Evolutionary conservation across 1,140 invertebrate species (phyloP).

Genomic region (Lasioglossum albipes): DNA sequence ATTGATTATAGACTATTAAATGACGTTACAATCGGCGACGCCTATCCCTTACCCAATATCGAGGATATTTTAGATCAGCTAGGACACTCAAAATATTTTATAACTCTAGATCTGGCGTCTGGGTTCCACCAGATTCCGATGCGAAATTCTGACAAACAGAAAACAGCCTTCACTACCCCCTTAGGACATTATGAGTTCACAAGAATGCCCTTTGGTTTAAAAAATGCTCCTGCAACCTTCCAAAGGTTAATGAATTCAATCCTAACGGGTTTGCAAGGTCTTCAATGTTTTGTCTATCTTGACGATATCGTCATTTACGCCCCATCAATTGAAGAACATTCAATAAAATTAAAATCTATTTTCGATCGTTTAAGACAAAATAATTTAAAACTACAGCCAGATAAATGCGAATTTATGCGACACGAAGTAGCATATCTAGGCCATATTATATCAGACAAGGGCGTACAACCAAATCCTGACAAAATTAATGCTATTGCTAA

Average conservation of each 20-base stretch:
- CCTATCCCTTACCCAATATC: too few species aligned
- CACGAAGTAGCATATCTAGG: not conserved
- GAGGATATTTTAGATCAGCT: too few species aligned
- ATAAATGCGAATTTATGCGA: not conserved
- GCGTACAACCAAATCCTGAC: not conserved
- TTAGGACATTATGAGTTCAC: not conserved
- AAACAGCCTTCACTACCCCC: not conserved
- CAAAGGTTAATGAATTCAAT: conserved; percentile 50
- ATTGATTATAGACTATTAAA: too few species aligned
- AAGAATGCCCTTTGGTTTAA: conserved; percentile 3
- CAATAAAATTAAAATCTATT: not conserved
- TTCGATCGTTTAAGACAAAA: not conserved
- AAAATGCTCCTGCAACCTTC: not conserved
- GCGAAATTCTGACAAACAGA: not conserved
- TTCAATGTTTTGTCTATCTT: not conserved
- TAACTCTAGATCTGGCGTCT: not conserved
- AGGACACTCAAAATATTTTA: not conserved
- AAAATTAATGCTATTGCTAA: not conserved
- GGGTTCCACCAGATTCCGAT: not conserved
- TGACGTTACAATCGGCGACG: too few species aligned
- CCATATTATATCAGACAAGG: not conserved
- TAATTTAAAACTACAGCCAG: not conserved
- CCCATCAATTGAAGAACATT: not conserved
- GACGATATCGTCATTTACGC: not conserved
- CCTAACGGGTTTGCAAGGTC: conserved; percentile 9